These are phyloP conservation scores for Aporophyla nigra DNA, from an alignment of 2,888 invertebrate genomes.

Conservation along the genomic window DNA sequence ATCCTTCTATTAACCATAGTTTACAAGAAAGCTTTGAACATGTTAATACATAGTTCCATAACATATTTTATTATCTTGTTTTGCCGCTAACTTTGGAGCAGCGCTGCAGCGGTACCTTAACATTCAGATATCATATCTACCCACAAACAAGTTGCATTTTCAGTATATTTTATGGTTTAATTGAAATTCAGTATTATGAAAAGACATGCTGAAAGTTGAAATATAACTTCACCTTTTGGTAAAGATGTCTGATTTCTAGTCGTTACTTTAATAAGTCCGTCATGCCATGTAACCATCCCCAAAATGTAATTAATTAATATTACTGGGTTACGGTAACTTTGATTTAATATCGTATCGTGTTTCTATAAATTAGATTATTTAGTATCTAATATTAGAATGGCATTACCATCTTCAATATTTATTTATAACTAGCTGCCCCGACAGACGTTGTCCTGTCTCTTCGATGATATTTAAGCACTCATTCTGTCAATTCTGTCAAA, in stretches of 20 bases:
- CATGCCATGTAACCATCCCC: constrained; percentile 29
- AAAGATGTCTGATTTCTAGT: constrained; percentile 34
- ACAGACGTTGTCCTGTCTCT: too few relatives aligned
- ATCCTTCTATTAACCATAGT: constrained; percentile 3
- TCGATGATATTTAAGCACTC: too few relatives aligned
- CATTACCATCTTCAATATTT: background rate
- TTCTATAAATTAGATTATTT: constrained; percentile 26
- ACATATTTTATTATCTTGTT: constrained; percentile 33
- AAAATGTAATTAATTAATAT: constrained; percentile 45
- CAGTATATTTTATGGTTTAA: constrained; percentile 25
- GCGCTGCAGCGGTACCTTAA: constrained; percentile 5
- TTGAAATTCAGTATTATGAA: constrained; percentile 35
- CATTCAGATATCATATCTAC: constrained; percentile 31
- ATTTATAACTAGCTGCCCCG: too few relatives aligned
- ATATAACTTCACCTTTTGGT: constrained; percentile 32
- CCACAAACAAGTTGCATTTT: constrained; percentile 15
- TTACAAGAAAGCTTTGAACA: constrained; percentile 26
- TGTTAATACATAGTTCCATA: constrained; percentile 25
- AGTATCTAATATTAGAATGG: constrained; percentile 8
- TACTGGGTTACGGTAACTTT: constrained; percentile 13
- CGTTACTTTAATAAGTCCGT: constrained; percentile 33
- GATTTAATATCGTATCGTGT: constrained; percentile 36
- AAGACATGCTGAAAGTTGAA: constrained; percentile 30
- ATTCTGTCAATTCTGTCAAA: too few relatives aligned
- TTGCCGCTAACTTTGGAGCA: constrained; percentile 33